Base-by-base conservation (phyloP, 2,888 invertebrate genomes). In the Dermolepida albohirtum region DNA sequence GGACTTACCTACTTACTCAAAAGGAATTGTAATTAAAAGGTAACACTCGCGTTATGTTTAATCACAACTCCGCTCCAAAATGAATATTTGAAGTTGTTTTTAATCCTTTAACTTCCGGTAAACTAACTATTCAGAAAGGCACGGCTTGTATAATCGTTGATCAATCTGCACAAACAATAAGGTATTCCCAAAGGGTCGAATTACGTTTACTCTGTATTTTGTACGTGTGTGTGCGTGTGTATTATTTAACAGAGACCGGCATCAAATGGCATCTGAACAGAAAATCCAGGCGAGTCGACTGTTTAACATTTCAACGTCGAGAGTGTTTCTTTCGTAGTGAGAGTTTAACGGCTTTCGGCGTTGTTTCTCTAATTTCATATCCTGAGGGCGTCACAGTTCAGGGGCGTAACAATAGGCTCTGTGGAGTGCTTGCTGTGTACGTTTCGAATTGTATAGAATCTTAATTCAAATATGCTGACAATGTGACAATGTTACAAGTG, bases 301-400 rank as follows among this genome's bases (percentile, higher is more conserved):
- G 40, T 39, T 54, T 54, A 54, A 17, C 40, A 54, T 17, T 54
- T 54, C 54, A 54, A 40, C 54, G 40, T 40, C 17, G 40, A 6
- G 54, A 40, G 16, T 40, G 8, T 51, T 51, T 51, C 29, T 51
- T 51, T 51, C 29, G 29, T 34, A 5, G 34, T 1, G 12, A 51
- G 29, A 51, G 11, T 54, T 54, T 40, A 54, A 54, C 54, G 41
- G 41, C 52, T 39, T 40, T 54, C 52, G 14, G 39, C 40, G 54
- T 54, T 40, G 54, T 54, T 17, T 54, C 54, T 54, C 40, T 54
- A 54, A 54, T 54, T 54, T 40, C 40, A 54, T 54, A 54, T 54
- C 54, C 54, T 11, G n/a, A 40, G 11, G 54, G 16, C 11, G 40
- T 22, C 22, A 22, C 22, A 2, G 22, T 34, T 5, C 34, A 34